phyloP scores from a whole-genome alignment of 1,140 invertebrate species.

The Agrilus planipennis region DNA sequence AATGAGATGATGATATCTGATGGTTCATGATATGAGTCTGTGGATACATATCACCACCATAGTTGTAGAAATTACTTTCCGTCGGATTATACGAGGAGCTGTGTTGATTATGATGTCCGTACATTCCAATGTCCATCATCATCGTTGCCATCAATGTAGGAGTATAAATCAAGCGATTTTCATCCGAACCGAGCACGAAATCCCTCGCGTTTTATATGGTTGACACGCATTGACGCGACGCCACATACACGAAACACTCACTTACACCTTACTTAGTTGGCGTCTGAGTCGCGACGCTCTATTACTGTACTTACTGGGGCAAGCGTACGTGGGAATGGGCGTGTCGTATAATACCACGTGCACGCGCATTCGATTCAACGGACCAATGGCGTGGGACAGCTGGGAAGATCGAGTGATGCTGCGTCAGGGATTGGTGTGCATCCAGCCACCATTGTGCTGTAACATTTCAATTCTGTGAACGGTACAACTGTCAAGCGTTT shows the following conservation, averaged over 20 bases:
- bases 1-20: constrained; percentile 30
- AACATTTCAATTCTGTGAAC: constrained; percentile 32
- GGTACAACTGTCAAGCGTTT: constrained; percentile 30
- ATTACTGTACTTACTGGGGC: constrained; percentile 5
- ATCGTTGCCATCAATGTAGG: constrained; percentile 38
- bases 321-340: constrained; percentile 12
- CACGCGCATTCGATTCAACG: constrained; percentile 16
- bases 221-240: neutral
- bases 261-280: neutral
- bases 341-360: constrained; percentile 18
- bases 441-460: constrained; percentile 30
- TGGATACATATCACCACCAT: constrained; percentile 19
- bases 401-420: constrained; percentile 22
- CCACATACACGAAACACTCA: neutral
- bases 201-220: neutral
- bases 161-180: neutral
- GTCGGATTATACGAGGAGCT: constrained; percentile 22
- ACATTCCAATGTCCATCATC: constrained; percentile 64
- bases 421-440: constrained; percentile 25
- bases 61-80: constrained; percentile 40
- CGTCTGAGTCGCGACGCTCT: neutral
- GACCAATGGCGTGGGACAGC: constrained; percentile 18
- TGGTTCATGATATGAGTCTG: constrained; percentile 16
- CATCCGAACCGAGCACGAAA: neutral
- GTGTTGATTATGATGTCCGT: constrained; percentile 40